Evolutionary conservation across 1,140 invertebrate genomes (phyloP).

Genomic region (Drosophila asahinai): DNA sequence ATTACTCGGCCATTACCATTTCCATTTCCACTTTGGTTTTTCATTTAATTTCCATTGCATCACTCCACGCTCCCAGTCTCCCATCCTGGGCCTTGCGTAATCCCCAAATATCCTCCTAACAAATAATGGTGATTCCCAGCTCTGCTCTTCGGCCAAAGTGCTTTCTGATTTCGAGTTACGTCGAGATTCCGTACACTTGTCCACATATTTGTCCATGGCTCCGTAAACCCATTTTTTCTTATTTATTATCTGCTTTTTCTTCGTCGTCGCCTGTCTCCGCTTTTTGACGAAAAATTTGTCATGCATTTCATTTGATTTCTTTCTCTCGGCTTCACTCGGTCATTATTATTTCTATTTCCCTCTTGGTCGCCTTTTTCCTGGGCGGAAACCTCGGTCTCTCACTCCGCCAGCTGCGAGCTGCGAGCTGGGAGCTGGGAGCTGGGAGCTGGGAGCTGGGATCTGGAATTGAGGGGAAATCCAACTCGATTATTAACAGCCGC

Average conservation of each 20-base stretch:
- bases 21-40: not conserved
- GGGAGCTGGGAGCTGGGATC: conserved; percentile 3
- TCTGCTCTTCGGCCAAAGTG: conserved; percentile 16
- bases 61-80: conserved; percentile 12
- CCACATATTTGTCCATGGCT: conserved; percentile 17
- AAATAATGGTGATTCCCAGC: conserved; percentile 26
- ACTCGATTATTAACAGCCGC: conserved; percentile 22
- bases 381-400: conserved; percentile 34
- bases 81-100: conserved; percentile 33
- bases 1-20: conserved; percentile 6
- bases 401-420: not conserved
- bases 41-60: conserved; percentile 12
- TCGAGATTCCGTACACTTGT: conserved; percentile 11
- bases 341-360: conserved; percentile 20
- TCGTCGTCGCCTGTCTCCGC: not conserved
- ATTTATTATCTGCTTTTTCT: conserved; percentile 10
- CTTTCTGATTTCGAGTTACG: conserved; percentile 16
- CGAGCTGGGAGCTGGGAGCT: conserved; percentile 8
- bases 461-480: conserved; percentile 17
- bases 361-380: conserved; percentile 32
- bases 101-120: conserved; percentile 29
- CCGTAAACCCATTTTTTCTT: conserved; percentile 1
- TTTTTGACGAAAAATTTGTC: conserved; percentile 42
- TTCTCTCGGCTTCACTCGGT: conserved; percentile 2
- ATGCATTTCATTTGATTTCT: conserved; percentile 60